Evolutionary conservation across 2,797 vertebrate genomes (phyloP).

Genomic region (Poecilia picta): DNA sequence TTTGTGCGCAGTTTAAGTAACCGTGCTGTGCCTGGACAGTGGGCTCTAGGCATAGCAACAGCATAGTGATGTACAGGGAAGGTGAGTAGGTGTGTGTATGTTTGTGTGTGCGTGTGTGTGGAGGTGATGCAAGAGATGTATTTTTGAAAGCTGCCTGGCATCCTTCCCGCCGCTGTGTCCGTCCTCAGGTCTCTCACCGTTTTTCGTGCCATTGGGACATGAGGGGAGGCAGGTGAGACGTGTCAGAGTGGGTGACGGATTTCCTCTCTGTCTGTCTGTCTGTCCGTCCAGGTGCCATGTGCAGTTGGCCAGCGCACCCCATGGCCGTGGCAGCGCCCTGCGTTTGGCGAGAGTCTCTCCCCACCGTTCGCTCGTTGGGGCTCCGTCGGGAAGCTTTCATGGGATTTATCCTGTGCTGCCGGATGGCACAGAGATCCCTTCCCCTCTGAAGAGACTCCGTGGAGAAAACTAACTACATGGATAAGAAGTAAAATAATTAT

Average conservation of each 20-base stretch:
- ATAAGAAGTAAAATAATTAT: constrained; percentile 82
- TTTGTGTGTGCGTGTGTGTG: constrained; percentile 32
- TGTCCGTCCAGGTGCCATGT: constrained; percentile 82
- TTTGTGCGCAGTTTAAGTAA: constrained; percentile 63
- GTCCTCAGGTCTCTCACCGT: constrained; percentile 30
- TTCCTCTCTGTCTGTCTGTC: constrained; percentile 70
- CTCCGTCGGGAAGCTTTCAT: constrained; percentile 69
- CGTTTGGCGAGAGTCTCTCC: constrained; percentile 68
- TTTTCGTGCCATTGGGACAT: constrained; percentile 15
- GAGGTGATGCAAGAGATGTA: constrained; percentile 47
- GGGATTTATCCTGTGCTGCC: constrained; percentile 79
- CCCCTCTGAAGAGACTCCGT: constrained; percentile 67
- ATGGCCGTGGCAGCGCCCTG: constrained; percentile 70
- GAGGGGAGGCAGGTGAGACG: constrained; percentile 18
- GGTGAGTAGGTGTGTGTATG: constrained; percentile 66
- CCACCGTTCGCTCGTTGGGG: constrained; percentile 51
- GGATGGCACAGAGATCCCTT: constrained; percentile 67
- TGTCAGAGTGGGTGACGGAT: constrained; percentile 70
- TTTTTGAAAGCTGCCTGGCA: constrained; percentile 54
- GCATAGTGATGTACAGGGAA: constrained; percentile 68
- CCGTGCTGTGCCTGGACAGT: constrained; percentile 65
- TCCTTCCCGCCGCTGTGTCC: constrained; percentile 47
- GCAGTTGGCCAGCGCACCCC: constrained; percentile 71
- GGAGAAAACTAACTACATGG: constrained; percentile 70
- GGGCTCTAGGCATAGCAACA: constrained; percentile 72